phyloP scores from a whole-genome alignment of 2,797 vertebrate genomes.

The Distichodus sexfasciatus region DNA sequence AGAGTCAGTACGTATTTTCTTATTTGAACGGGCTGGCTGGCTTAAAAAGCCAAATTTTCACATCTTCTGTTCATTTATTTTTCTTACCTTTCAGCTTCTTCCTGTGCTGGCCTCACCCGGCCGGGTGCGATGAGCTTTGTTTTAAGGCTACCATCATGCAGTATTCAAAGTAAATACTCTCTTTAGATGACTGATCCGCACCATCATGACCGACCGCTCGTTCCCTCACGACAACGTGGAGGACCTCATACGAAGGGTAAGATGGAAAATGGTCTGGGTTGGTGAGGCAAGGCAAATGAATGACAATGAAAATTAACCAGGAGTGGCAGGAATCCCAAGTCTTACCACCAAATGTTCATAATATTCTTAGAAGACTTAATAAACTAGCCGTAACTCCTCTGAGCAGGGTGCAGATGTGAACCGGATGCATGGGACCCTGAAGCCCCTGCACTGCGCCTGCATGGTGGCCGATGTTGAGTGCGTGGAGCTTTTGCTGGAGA shows the following conservation, averaged over 20 bases:
- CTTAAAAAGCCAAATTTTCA: background rate
- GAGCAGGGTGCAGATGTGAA: constrained; percentile 97
- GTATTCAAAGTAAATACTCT: constrained; percentile 95
- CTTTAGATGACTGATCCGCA: constrained; percentile 92
- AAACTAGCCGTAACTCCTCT: no score
- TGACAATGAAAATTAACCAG: no score
- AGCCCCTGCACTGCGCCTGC: constrained; percentile 95
- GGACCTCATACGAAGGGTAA: constrained; percentile 91
- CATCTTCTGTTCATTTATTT: background rate
- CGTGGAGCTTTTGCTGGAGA: constrained; percentile 92
- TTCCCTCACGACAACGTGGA: constrained; percentile 95
- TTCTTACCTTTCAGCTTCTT: constrained; percentile 41
- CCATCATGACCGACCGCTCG: constrained; percentile 93
- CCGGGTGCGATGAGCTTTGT: constrained; percentile 77
- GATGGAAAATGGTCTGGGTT: background rate
- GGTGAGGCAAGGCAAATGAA: no score
- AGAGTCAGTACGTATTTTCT: no score
- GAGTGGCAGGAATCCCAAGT: no score
- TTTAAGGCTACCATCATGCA: constrained; percentile 93
- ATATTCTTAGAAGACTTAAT: no score
- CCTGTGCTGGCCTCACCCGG: constrained; percentile 59
- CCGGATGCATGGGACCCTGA: constrained; percentile 92
- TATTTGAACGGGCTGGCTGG: no score
- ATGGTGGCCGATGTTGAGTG: constrained; percentile 96
- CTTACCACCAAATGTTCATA: no score